Evolutionary conservation across 2,888 invertebrate species (phyloP).

Genomic region (Archips xylosteana): DNA sequence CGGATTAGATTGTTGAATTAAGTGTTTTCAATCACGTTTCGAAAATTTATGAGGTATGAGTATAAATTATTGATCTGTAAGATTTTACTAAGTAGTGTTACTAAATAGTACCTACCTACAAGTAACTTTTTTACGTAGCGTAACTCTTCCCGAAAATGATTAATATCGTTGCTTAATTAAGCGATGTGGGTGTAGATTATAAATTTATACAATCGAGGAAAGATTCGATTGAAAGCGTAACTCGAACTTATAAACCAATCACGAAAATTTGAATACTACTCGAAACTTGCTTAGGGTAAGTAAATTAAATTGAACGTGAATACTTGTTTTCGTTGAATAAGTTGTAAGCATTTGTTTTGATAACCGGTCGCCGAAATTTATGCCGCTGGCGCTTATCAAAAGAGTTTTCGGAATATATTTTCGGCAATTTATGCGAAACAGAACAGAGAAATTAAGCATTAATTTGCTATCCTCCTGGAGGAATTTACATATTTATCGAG

Average conservation of each 20-base stretch:
- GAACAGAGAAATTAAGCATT: constrained; percentile 76
- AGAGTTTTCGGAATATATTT: constrained; percentile 70
- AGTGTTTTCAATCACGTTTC: background rate
- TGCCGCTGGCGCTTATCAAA: constrained; percentile 60
- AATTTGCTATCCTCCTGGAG: constrained; percentile 70
- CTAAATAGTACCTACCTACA: too few species aligned
- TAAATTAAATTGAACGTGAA: constrained; percentile 57
- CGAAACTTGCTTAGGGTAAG: constrained; percentile 53
- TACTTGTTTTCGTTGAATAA: constrained; percentile 49
- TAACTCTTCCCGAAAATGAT: background rate
- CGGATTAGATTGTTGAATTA: background rate
- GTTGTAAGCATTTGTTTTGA: constrained; percentile 59
- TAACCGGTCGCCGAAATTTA: constrained; percentile 60
- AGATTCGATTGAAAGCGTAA: constrained; percentile 43
- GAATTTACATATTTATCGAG: constrained; percentile 78
- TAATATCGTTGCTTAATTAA: background rate
- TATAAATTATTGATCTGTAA: background rate
- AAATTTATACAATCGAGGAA: constrained; percentile 23
- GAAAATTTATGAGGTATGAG: background rate
- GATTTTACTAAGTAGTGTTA: background rate
- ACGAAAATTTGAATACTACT: constrained; percentile 55
- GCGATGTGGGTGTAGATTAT: background rate
- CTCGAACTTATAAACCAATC: constrained; percentile 55
- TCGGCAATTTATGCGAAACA: constrained; percentile 72
- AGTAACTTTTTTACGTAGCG: too few species aligned